Evolutionary conservation across 2,888 invertebrate species (phyloP).

Genomic region (Orthosia gothica): DNA sequence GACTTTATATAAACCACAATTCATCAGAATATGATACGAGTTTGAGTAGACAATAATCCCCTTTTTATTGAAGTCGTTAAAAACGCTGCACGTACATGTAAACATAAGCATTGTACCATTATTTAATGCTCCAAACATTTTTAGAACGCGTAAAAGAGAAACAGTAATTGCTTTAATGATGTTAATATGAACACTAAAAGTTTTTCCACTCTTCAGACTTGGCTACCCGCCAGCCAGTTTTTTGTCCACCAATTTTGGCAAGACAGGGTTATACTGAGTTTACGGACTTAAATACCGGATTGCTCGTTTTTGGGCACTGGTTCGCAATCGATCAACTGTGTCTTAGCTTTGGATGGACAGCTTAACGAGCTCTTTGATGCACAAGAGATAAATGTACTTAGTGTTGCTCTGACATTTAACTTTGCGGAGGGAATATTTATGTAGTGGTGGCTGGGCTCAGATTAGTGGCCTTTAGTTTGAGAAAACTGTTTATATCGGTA

Average conservation of each 20-base stretch:
- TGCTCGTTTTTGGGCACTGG: conserved; percentile 43
- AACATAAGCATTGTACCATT: conserved; percentile 1
- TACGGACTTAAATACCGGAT: conserved; percentile 43
- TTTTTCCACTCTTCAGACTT: conserved; percentile 55
- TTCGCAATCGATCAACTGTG: conserved; percentile 59
- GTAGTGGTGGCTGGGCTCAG: background rate
- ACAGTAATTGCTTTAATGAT: conserved; percentile 57
- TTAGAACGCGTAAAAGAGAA: conserved; percentile 37
- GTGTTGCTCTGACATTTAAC: conserved; percentile 23
- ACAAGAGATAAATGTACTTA: conserved; percentile 52
- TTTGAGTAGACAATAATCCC: no score
- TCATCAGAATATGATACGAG: background rate
- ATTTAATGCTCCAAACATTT: conserved; percentile 17
- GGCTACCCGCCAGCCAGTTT: conserved; percentile 43
- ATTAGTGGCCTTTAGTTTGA: background rate
- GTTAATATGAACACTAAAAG: conserved; percentile 57
- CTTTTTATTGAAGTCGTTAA: no score
- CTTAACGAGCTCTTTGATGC: conserved; percentile 58
- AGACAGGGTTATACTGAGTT: conserved; percentile 42
- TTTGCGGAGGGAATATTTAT: conserved; percentile 19
- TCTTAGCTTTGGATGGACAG: conserved; percentile 54
- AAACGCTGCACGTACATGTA: no score
- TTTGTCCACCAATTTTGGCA: conserved; percentile 51
- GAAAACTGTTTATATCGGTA: background rate
- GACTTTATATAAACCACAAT: background rate